phyloP scores from a whole-genome alignment of 2,113 vertebrate genomes.

The Dermatemys mawii region DNA sequence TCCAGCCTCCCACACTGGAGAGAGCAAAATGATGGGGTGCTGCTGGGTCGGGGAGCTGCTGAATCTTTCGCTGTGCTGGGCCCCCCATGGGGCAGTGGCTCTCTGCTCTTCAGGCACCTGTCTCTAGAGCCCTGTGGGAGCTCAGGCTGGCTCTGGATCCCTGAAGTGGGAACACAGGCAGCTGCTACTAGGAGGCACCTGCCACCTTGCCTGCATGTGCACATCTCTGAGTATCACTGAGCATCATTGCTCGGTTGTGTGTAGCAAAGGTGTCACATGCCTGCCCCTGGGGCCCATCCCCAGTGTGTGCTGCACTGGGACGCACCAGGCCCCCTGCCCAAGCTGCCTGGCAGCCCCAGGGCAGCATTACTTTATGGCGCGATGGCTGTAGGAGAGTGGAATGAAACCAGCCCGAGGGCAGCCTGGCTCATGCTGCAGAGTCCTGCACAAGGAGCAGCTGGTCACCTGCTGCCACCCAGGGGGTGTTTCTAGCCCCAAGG shows the following conservation, averaged over 20 bases:
- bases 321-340: neutral
- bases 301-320: neutral
- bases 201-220: too few species aligned
- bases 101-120: neutral
- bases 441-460: too few species aligned
- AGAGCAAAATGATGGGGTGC: neutral
- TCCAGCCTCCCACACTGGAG: neutral
- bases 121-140: neutral
- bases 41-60: neutral
- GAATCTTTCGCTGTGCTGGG: neutral
- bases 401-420: too few species aligned
- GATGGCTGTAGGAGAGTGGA: too few species aligned
- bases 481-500: neutral
- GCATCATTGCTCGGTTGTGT: neutral
- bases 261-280: neutral
- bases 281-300: neutral
- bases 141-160: fast-evolving
- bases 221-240: neutral
- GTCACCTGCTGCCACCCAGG: neutral
- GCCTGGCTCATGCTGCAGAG: neutral
- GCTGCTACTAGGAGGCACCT: neutral
- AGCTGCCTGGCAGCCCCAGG: too few species aligned
- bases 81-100: neutral
- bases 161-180: neutral
- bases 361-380: too few species aligned